Percentiles rank a stretch among this genome's conserved stretches.
phyloP scores from a whole-genome alignment of 92 coral and sea anemone genomes.

The Parazoanthus darwini region DNA sequence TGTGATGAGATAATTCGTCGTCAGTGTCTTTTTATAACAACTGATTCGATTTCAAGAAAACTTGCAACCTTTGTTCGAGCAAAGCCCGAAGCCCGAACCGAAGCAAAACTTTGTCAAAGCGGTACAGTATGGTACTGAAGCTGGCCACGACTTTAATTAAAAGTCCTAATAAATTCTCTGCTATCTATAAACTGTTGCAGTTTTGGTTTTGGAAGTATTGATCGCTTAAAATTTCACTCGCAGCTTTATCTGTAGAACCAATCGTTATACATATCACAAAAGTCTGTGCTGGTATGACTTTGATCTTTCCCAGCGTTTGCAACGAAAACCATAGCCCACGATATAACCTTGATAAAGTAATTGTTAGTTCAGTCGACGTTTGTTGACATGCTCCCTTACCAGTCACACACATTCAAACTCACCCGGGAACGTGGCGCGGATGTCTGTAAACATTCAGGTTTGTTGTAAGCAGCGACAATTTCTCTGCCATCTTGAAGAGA shows the following conservation, averaged over 20 bases:
- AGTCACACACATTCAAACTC: conserved; percentile 36
- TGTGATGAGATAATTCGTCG: neutral
- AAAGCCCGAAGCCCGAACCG: no score
- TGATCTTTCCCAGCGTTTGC: neutral
- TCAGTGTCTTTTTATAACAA: neutral
- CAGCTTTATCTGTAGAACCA: neutral
- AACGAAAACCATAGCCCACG: neutral
- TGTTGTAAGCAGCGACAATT: conserved; percentile 80
- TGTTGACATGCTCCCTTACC: conserved; percentile 2
- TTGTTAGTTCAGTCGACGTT: neutral
- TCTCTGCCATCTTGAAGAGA: conserved; percentile 50
- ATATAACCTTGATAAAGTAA: neutral
- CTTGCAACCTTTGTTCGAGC: no score
- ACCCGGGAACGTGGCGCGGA: conserved; percentile 97
- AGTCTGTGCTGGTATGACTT: neutral
- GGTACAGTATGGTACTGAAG: no score
- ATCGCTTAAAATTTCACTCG: no score
- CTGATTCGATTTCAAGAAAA: neutral
- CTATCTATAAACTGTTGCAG: no score
- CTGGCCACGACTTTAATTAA: no score
- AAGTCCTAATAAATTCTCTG: no score
- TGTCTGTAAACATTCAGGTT: conserved; percentile 85
- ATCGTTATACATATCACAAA: no score
- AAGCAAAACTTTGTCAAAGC: no score
- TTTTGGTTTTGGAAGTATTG: neutral